Conservation (phyloP, 2,113 vertebrate genomes). For the Muscicapa adusta region DNA sequence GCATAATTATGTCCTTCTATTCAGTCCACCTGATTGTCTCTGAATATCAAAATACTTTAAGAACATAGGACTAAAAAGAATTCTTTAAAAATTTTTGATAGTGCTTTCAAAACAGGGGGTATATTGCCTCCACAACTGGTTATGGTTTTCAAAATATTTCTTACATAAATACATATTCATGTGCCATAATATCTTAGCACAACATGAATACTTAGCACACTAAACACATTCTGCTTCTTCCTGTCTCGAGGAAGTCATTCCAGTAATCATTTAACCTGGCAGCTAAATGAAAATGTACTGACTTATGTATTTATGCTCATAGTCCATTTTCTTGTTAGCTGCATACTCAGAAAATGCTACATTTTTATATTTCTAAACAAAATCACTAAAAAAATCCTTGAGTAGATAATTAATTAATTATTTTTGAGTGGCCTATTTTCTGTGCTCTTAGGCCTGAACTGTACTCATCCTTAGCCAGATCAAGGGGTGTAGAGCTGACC, state of each 20-base stretch:
- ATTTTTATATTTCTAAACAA: neutral
- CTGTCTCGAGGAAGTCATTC: neutral
- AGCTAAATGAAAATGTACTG: neutral
- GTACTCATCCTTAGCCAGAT: neutral
- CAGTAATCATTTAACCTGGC: neutral
- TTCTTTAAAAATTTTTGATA: neutral
- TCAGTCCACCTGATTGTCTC: neutral
- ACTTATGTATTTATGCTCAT: neutral
- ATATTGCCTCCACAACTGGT: neutral
- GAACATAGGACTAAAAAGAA: accelerated
- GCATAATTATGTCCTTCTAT: neutral
- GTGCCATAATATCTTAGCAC: neutral
- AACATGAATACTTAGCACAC: neutral
- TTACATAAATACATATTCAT: neutral
- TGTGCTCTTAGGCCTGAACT: neutral
- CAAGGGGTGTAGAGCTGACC: neutral
- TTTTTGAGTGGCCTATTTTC: neutral
- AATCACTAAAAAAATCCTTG: neutral
- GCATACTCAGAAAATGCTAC: neutral
- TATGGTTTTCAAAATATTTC: neutral
- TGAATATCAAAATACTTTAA: neutral
- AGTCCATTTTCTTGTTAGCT: neutral
- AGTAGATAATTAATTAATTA: neutral
- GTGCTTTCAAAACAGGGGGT: neutral
- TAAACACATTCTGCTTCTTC: neutral